Percentiles rank a stretch among this genome's conserved stretches.
Conservation (phyloP, 2,888 invertebrate species). For the Argynnis bischoffii region DNA sequence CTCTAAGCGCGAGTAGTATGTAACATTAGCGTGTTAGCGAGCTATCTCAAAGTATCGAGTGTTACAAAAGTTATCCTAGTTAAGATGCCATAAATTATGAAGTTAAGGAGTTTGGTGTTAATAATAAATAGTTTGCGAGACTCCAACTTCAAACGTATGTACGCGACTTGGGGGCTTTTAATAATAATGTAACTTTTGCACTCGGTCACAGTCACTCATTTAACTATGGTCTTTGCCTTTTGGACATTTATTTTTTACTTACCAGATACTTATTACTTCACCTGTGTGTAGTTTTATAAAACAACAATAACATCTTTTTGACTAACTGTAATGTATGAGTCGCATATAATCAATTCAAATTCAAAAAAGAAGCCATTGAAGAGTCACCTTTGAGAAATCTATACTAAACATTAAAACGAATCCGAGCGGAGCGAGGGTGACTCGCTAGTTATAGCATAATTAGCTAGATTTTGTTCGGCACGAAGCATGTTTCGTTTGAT, state of each 20-base stretch:
- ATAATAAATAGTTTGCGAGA: constrained; percentile 52
- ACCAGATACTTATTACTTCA: too few species aligned
- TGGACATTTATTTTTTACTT: background rate
- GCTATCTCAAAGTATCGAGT: constrained; percentile 35
- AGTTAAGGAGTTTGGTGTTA: constrained; percentile 48
- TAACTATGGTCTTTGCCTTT: background rate
- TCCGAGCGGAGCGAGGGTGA: too few species aligned
- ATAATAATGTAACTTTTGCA: constrained; percentile 27
- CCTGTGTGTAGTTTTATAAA: too few species aligned
- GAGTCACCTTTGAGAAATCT: too few species aligned
- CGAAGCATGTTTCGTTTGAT: background rate
- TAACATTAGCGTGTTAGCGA: constrained; percentile 23
- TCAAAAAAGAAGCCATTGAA: too few species aligned
- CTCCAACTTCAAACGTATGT: constrained; percentile 26
- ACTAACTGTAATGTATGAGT: too few species aligned
- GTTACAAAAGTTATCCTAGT: constrained; percentile 44
- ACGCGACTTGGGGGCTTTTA: constrained; percentile 34
- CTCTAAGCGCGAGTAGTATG: background rate
- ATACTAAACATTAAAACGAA: too few species aligned
- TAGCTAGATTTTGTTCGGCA: background rate
- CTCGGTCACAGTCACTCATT: background rate
- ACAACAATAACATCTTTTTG: too few species aligned
- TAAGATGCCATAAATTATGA: constrained; percentile 55
- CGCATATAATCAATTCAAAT: too few species aligned
- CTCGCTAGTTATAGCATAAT: too few species aligned